Conservation (phyloP, 2,797 vertebrate species). For the Falco concolor region DNA sequence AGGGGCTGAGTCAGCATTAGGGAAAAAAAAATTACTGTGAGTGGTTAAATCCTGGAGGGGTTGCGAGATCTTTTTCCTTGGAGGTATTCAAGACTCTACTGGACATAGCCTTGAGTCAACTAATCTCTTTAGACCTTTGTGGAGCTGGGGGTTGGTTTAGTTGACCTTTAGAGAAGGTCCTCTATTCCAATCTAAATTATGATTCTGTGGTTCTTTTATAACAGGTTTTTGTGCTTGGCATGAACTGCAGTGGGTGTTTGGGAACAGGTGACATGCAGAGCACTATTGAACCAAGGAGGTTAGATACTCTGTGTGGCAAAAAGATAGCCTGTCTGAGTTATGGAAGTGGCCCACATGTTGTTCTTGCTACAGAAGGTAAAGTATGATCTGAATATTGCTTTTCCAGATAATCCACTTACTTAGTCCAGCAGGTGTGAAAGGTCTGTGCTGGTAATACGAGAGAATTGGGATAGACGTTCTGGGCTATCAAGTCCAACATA, state of each 20-base stretch:
- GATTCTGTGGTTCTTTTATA: constrained; percentile 4
- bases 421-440: neutral
- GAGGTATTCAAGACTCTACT: neutral
- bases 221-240: constrained; percentile 94
- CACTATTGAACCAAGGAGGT: constrained; percentile 88
- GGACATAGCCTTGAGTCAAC: neutral
- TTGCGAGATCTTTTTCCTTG: neutral
- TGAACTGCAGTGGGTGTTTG: constrained; percentile 95
- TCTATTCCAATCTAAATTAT: neutral
- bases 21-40: neutral
- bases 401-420: neutral
- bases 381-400: neutral
- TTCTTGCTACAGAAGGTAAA: constrained; percentile 91
- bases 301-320: constrained; percentile 90
- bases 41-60: neutral
- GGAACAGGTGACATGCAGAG: constrained; percentile 92
- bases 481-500: neutral
- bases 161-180: neutral
- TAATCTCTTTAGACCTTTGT: neutral
- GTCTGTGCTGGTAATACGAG: neutral
- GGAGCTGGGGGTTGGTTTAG: neutral
- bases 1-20: neutral
- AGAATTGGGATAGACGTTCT: neutral
- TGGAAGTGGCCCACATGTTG: constrained; percentile 93
- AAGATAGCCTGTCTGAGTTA: constrained; percentile 94